Conservation (phyloP, 1,140 invertebrate species). For the Pseudomyrmex sp. region DNA sequence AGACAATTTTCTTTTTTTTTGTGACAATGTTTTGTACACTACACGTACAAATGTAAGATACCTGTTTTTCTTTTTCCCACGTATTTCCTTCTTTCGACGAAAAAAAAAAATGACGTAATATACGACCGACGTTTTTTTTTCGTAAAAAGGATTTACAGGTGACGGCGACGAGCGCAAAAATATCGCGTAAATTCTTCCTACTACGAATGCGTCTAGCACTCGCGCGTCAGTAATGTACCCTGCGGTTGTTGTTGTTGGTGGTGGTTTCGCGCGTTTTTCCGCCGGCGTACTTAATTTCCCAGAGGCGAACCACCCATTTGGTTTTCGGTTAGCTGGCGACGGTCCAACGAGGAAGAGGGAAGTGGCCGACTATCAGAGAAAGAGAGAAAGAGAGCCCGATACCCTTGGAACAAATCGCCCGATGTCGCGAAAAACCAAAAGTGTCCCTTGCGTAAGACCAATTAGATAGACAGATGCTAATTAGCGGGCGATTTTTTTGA, state of each 20-base stretch:
- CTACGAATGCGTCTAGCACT: not conserved
- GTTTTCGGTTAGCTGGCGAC: slow-evolving; percentile 59
- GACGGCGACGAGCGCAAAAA: not conserved
- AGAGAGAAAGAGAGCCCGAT: too few relatives aligned
- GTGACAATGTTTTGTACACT: too few relatives aligned
- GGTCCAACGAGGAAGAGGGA: slow-evolving; percentile 42
- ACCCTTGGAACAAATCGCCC: slow-evolving; percentile 63
- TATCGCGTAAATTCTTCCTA: slow-evolving; percentile 16
- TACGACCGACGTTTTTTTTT: not conserved
- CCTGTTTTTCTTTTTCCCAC: not conserved
- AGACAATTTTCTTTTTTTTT: not conserved
- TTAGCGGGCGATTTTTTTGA: slow-evolving; percentile 15
- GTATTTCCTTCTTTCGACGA: not conserved
- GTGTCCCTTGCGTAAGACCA: slow-evolving; percentile 20
- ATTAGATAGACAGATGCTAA: slow-evolving; percentile 41
- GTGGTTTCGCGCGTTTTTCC: slow-evolving; percentile 62
- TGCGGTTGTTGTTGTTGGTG: slow-evolving; percentile 49
- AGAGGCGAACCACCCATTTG: slow-evolving; percentile 63
- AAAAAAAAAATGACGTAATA: not conserved
- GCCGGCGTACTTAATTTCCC: slow-evolving; percentile 67
- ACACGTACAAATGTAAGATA: too few relatives aligned
- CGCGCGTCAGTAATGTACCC: slow-evolving; percentile 24
- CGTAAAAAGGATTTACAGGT: not conserved
- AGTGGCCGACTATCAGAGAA: slow-evolving; percentile 31
- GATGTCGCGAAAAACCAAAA: slow-evolving; percentile 56